These are phyloP conservation scores for Cherax quadricarinatus DNA, from an alignment of 1,140 invertebrate genomes.

Conservation along the genomic window DNA sequence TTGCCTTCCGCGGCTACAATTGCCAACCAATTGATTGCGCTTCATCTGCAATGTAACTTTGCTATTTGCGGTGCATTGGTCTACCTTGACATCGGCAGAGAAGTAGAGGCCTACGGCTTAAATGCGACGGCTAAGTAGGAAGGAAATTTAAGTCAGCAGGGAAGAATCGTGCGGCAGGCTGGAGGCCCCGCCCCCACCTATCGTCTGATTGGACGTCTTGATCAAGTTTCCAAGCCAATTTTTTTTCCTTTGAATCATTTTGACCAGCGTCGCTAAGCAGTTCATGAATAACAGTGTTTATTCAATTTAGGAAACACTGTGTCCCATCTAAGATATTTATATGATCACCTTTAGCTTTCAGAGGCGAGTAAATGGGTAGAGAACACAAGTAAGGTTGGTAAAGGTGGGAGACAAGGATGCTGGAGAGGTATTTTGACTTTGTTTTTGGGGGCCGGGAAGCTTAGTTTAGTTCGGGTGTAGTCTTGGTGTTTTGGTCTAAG, in stretches of 20 bases:
- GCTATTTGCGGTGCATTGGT: background rate
- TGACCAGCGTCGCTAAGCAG: conserved; percentile 57
- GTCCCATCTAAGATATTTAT: conserved; percentile 62
- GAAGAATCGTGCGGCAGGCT: background rate
- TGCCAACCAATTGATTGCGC: background rate
- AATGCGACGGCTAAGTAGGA: background rate
- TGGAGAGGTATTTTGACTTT: conserved; percentile 37
- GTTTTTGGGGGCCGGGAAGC: conserved; percentile 31
- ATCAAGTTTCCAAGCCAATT: conserved; percentile 64
- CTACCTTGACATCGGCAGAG: background rate
- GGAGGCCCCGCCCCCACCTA: conserved; percentile 45
- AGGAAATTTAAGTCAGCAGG: background rate
- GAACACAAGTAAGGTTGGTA: conserved; percentile 19
- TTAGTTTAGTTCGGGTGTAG: conserved; percentile 52
- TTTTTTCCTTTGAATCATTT: conserved; percentile 65
- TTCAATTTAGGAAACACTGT: conserved; percentile 63
- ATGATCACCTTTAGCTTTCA: conserved; percentile 34
- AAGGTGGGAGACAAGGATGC: conserved; percentile 27
- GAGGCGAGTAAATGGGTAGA: background rate
- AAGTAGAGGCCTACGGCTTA: background rate
- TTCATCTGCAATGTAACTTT: background rate
- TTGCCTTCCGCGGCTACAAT: background rate
- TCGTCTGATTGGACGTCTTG: conserved; percentile 66
- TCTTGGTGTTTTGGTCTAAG: conserved; percentile 41
- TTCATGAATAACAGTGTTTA: conserved; percentile 69